These are phyloP conservation scores for Alligator sinensis DNA, from an alignment of 2,113 vertebrate species.

Conservation along the genomic window DNA sequence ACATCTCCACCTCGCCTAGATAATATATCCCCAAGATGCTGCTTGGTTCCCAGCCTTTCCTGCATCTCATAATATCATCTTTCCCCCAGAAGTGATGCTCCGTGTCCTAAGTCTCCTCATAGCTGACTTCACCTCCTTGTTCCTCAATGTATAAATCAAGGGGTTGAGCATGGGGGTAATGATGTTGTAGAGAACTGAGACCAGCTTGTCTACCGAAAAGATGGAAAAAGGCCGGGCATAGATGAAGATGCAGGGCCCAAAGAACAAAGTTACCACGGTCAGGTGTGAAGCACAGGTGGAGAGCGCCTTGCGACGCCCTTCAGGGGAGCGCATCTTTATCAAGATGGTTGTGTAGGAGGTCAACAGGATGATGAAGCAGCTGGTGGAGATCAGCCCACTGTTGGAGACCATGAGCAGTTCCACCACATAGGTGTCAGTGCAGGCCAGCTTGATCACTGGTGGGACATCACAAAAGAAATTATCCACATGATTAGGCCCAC, in stretches of 20 bases:
- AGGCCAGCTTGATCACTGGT: conserved; percentile 6
- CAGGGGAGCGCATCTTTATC: not conserved
- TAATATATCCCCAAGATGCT: not conserved
- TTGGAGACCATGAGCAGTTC: not conserved
- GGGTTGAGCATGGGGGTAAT: conserved; percentile 17
- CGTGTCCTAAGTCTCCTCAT: not conserved
- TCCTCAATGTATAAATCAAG: not conserved
- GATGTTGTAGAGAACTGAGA: not conserved
- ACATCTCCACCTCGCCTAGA: not conserved
- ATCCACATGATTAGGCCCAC: not conserved
- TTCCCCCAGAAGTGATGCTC: not conserved
- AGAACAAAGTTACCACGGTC: not conserved
- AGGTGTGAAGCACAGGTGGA: not conserved
- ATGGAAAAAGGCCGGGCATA: not conserved
- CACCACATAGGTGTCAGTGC: not conserved
- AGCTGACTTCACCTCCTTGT: not conserved
- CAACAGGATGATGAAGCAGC: not conserved
- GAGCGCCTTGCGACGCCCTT: too few relatives aligned
- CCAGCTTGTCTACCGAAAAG: not conserved
- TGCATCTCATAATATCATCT: not conserved
- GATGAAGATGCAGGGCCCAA: not conserved
- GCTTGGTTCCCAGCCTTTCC: not conserved
- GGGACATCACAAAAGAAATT: conserved; percentile 38
- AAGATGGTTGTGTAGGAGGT: not conserved
- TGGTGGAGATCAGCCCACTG: not conserved